A percentile compares a stretch with the other conserved stretches of the same genome.
Evolutionary conservation across 53 echinoderm and acorn worm genomes (phyloP).

Genomic region (Temnopleurus reevesii): DNA sequence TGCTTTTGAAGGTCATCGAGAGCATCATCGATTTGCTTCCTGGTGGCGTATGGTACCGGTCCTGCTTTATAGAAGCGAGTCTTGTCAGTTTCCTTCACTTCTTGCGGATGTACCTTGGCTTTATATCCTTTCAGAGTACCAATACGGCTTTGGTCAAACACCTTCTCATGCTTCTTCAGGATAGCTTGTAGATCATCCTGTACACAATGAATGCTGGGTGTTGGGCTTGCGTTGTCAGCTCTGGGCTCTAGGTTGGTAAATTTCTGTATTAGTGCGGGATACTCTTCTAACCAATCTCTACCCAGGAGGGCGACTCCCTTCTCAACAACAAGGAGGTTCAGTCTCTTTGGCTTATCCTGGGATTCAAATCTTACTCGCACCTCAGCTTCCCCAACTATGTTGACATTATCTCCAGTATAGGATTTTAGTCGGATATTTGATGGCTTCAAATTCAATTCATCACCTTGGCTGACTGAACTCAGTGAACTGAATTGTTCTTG

Average conservation of each 20-base stretch:
- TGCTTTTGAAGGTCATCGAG: slow-evolving; percentile 60
- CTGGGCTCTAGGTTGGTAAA: no score
- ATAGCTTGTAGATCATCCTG: neutral
- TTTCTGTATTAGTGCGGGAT: no score
- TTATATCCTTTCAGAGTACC: slow-evolving; percentile 44
- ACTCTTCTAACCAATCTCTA: slow-evolving; percentile 65
- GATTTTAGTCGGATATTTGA: slow-evolving; percentile 8
- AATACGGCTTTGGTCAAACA: slow-evolving; percentile 21
- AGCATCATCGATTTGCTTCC: slow-evolving; percentile 54
- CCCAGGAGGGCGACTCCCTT: slow-evolving; percentile 64
- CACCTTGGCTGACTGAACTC: no score
- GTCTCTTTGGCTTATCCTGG: neutral
- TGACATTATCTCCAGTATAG: slow-evolving; percentile 48
- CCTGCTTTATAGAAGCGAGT: slow-evolving; percentile 63
- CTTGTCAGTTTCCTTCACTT: neutral
- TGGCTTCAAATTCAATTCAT: neutral
- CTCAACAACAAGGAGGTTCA: slow-evolving; percentile 54
- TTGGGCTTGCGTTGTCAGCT: neutral
- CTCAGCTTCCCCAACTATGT: slow-evolving; percentile 38
- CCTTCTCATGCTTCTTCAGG: neutral
- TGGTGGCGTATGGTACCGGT: slow-evolving; percentile 62
- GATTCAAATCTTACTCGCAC: slow-evolving; percentile 44
- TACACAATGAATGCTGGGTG: neutral
- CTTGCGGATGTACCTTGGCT: slow-evolving; percentile 64
- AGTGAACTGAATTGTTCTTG: neutral